phyloP scores from a whole-genome alignment of 2,797 vertebrate species.

The Synanceia verrucosa region DNA sequence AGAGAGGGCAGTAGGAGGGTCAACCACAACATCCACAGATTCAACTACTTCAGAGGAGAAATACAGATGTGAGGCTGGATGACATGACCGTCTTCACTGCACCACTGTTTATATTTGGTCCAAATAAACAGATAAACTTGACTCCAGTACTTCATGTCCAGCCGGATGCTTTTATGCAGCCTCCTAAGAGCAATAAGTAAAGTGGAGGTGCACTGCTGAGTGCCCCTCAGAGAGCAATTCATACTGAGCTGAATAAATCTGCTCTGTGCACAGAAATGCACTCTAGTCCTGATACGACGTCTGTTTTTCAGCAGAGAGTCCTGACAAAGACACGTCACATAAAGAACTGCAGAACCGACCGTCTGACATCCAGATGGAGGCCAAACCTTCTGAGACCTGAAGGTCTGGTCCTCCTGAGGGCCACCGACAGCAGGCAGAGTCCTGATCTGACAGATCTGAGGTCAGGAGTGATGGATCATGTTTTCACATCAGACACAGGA shows the following conservation, averaged over 20 bases:
- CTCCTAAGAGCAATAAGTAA: slow-evolving; percentile 28
- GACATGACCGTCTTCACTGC: no score
- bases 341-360: not conserved
- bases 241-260: slow-evolving; percentile 31
- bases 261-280: slow-evolving; percentile 15
- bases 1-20: slow-evolving; percentile 15
- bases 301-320: not conserved
- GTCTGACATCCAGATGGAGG: slow-evolving; percentile 9
- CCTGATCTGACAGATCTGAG: not conserved
- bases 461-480: not conserved
- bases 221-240: slow-evolving; percentile 36
- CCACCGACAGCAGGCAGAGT: no score
- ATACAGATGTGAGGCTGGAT: no score
- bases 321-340: not conserved
- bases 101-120: not conserved
- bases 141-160: slow-evolving; percentile 28
- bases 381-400: slow-evolving; percentile 9
- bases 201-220: slow-evolving; percentile 30
- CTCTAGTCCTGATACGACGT: not conserved
- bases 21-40: not conserved
- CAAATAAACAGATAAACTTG: slow-evolving; percentile 28
- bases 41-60: slow-evolving; percentile 11
- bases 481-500: not conserved
- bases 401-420: not conserved
- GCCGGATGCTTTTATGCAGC: slow-evolving; percentile 35